Percentiles rank a stretch among this genome's conserved stretches.
Conservation (phyloP, 53 echinoderm and acorn worm species). For the Patiria pectinifera region DNA sequence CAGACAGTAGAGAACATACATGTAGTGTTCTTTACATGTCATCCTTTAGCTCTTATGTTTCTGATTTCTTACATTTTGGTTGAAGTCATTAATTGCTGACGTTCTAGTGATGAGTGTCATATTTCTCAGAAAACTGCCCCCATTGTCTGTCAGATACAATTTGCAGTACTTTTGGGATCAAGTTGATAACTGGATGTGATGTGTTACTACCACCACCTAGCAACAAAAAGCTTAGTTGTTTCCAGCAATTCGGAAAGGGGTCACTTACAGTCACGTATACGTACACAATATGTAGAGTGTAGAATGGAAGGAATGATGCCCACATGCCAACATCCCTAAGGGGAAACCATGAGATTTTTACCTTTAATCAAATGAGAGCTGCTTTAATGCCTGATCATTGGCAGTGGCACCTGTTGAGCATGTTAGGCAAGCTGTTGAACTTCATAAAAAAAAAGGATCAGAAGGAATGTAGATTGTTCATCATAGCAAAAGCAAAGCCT, state of each 20-base stretch:
- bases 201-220: background rate
- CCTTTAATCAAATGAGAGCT: background rate
- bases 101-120: background rate
- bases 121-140: background rate
- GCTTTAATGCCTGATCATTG: background rate
- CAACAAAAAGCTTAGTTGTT: background rate
- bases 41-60: too few species aligned
- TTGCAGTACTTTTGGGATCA: background rate
- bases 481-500: background rate
- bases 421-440: background rate
- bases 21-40: too few species aligned
- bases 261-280: background rate
- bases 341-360: background rate
- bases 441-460: background rate
- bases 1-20: too few species aligned
- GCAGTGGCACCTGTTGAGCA: background rate
- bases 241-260: background rate
- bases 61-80: too few species aligned
- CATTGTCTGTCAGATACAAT: background rate
- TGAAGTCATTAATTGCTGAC: too few species aligned
- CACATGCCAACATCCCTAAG: background rate
- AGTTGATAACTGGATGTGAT: background rate
- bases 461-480: background rate
- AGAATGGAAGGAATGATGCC: background rate
- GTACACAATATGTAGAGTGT: too few species aligned